phyloP scores from a whole-genome alignment of 2,888 invertebrate genomes.

The Gastracanthus pulcherrimus region DNA sequence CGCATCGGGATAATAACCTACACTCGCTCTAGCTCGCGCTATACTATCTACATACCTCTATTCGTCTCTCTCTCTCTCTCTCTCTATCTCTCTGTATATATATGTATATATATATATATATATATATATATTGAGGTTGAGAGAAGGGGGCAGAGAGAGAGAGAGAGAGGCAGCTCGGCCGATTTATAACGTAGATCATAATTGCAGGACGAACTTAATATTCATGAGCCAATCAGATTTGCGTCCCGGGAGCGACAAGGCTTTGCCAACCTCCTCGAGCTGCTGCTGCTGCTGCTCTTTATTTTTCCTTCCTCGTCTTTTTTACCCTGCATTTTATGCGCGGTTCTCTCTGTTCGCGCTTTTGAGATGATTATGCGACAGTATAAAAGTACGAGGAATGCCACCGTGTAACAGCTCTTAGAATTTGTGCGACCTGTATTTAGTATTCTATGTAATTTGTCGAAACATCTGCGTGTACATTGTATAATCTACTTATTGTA shows the following conservation, averaged over 20 bases:
- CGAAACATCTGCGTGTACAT: no score
- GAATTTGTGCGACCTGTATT: no score
- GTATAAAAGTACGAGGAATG: slow-evolving; percentile 8
- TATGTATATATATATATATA: slow-evolving; percentile 48
- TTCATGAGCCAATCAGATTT: slow-evolving; percentile 78
- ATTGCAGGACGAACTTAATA: slow-evolving; percentile 77
- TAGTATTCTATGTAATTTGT: no score
- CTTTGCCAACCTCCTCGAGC: slow-evolving; percentile 39
- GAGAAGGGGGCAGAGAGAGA: slow-evolving; percentile 59
- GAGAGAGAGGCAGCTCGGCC: slow-evolving; percentile 60
- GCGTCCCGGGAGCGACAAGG: slow-evolving; percentile 72
- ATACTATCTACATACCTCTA: background rate
- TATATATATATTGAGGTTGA: slow-evolving; percentile 60
- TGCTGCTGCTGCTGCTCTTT: slow-evolving; percentile 16
- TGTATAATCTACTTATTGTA: no score
- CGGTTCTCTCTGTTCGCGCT: slow-evolving; percentile 38
- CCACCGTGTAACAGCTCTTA: background rate
- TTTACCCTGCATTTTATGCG: background rate
- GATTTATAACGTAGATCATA: slow-evolving; percentile 78
- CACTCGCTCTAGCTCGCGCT: background rate
- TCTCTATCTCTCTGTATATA: background rate
- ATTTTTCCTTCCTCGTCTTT: background rate
- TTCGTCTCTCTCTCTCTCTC: no score
- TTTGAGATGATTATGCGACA: slow-evolving; percentile 54
- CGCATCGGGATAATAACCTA: slow-evolving; percentile 31